phyloP scores from a whole-genome alignment of 2,797 vertebrate genomes.

The Channallabes apus region DNA sequence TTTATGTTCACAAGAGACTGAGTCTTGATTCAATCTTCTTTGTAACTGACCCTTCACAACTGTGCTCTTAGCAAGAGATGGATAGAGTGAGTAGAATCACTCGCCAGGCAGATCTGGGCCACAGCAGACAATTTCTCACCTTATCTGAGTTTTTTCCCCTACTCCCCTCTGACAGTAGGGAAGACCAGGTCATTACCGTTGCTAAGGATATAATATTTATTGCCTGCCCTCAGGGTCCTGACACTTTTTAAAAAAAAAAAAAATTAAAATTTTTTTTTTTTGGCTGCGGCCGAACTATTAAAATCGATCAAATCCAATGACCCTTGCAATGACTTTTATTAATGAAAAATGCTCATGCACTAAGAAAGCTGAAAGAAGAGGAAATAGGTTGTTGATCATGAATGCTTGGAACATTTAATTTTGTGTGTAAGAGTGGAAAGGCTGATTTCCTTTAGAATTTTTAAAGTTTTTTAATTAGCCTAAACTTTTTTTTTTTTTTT shows the following conservation, averaged over 20 bases:
- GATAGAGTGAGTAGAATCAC: slow-evolving; percentile 25
- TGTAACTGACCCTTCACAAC: slow-evolving; percentile 9
- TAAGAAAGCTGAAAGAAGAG: not conserved
- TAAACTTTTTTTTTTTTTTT: too few relatives aligned
- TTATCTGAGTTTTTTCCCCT: slow-evolving; percentile 12
- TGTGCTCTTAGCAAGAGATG: slow-evolving; percentile 10
- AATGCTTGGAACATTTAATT: not conserved
- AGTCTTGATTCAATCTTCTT: not conserved
- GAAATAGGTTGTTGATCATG: not conserved
- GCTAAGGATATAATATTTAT: slow-evolving; percentile 22
- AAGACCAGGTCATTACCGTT: slow-evolving; percentile 26
- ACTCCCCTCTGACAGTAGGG: too few relatives aligned
- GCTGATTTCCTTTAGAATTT: not conserved
- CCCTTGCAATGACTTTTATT: not conserved
- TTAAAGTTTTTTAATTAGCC: not conserved
- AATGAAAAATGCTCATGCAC: not conserved
- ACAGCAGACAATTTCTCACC: slow-evolving; percentile 42
- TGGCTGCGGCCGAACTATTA: not conserved
- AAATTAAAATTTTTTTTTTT: too few relatives aligned
- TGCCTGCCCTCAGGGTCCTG: slow-evolving; percentile 26
- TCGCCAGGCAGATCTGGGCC: slow-evolving; percentile 47
- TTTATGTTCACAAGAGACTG: not conserved
- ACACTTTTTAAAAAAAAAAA: too few relatives aligned
- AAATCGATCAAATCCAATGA: not conserved
- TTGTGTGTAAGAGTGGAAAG: not conserved